Base-by-base conservation (phyloP, 2,888 invertebrate species). In the Hypsopygia costalis region DNA sequence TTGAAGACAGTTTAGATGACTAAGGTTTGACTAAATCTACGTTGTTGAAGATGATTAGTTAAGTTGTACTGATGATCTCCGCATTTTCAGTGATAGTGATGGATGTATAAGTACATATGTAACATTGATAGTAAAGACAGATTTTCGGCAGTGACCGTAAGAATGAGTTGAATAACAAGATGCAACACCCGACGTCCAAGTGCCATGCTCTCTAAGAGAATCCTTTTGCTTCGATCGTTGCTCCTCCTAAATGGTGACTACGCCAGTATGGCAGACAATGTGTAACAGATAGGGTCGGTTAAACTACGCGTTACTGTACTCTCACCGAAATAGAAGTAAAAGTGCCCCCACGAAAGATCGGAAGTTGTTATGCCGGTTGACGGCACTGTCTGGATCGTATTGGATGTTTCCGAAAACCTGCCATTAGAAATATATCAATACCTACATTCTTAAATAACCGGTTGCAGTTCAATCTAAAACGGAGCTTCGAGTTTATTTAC, bases 301-400 rank as follows among this genome's bases (percentile, higher is more conserved):
- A 45, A 51, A 58, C 72, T 74, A 74, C 70, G 47, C 58, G 61
- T 57, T 57, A 55, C 51, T 56, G 59, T 64, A 62, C 69, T 72
- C 94, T 94, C 93, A 94, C 96, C 97, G 94, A 92, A 97, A 97
- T 74, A 97, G 93, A 76, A 97, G 93, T 92, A 97, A 93, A 81
- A 97, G 92, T 81, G 95, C 94, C 89, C 94, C 94, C 90, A 95
- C 93, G 92, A 97, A 97, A 77, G 94, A 94, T 90, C 95, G 94
- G 92, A 97, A 97, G 93, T 97, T 97, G 93, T 97, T 97, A 92
- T 97, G 97, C 74, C 96, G 92, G 91, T 95, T 96, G 89, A 97
- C 94, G 80, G 94, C 93, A 71, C 94, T 92, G 76, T 92, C 93
- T 77, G 95, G 93, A 88, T 95, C 94, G 90, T 95, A 92, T 88